Evolutionary conservation across 2,888 invertebrate genomes (phyloP).

Genomic region (Drosophila neutralis): DNA sequence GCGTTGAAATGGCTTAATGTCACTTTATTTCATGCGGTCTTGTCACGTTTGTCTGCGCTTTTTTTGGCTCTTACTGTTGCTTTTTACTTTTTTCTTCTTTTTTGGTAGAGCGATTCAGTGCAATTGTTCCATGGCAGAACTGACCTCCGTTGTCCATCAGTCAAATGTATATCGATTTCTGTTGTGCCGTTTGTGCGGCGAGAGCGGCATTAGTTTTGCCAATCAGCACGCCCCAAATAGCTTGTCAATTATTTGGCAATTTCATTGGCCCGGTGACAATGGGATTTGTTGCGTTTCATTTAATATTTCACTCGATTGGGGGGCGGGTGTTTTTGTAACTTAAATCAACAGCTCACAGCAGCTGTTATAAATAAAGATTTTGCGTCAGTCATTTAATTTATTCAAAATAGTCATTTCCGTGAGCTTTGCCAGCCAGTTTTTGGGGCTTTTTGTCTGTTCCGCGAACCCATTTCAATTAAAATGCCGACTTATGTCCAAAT

Average conservation of each 20-base stretch:
- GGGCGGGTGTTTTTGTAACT: conserved; percentile 29
- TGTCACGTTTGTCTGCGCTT: conserved; percentile 71
- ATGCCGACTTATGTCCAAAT: conserved; percentile 68
- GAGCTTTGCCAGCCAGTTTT: conserved; percentile 38
- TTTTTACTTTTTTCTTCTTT: conserved; percentile 16
- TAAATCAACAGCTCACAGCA: conserved; percentile 60
- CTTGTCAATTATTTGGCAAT: conserved; percentile 78
- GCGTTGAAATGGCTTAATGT: conserved; percentile 79
- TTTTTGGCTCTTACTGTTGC: conserved; percentile 32
- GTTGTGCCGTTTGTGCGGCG: conserved; percentile 12
- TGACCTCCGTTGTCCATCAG: conserved; percentile 67
- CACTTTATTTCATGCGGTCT: conserved; percentile 77
- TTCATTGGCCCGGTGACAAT: conserved; percentile 75
- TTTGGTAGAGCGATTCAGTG: conserved; percentile 4
- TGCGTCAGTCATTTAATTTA: conserved; percentile 66
- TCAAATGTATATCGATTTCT: conserved; percentile 74
- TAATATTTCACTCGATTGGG: conserved; percentile 59
- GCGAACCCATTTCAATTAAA: conserved; percentile 67
- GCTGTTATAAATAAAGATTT: conserved; percentile 78
- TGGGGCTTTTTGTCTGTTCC: conserved; percentile 2
- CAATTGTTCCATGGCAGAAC: conserved; percentile 35
- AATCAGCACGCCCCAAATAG: conserved; percentile 77
- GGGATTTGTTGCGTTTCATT: conserved; percentile 75
- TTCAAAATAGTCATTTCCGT: conserved; percentile 72
- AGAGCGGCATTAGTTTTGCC: conserved; percentile 70